Evolutionary conservation across 2,797 vertebrate genomes (phyloP).

Genomic region (Propithecus perrieri): DNA sequence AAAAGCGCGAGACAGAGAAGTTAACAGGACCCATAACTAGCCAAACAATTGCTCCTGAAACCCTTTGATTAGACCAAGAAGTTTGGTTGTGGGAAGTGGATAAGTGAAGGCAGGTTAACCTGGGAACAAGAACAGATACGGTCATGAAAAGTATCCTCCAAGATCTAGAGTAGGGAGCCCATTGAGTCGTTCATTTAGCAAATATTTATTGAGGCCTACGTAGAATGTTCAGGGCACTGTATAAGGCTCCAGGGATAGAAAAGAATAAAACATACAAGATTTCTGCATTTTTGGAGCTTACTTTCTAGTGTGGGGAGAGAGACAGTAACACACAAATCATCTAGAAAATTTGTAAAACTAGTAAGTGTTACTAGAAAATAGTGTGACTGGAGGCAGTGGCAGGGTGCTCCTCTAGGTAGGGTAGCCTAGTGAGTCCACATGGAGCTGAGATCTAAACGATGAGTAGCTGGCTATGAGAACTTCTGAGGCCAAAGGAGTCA

Average conservation of each 20-base stretch:
- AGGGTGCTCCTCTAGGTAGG: neutral
- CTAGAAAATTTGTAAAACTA: conserved; percentile 24
- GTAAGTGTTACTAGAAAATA: neutral
- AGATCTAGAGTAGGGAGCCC: neutral
- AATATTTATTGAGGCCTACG: neutral
- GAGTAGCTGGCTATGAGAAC: neutral
- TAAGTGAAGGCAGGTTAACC: neutral
- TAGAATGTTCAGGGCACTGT: neutral
- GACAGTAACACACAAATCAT: neutral
- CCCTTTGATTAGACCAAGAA: neutral
- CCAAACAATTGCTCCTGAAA: neutral
- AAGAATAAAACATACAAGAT: neutral
- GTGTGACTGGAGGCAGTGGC: neutral
- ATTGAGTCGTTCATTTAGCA: neutral
- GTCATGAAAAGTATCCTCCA: neutral
- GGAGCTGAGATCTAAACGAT: neutral
- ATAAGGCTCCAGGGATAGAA: neutral
- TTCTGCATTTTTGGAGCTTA: neutral
- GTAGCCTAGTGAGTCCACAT: neutral
- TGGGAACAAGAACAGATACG: neutral
- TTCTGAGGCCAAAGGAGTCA: neutral
- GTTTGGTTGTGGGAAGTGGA: neutral
- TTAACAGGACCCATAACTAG: neutral
- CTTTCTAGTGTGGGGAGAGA: neutral
- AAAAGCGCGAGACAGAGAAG: neutral